Evolutionary conservation across 2,113 vertebrate genomes (phyloP), one percentile per base, ranked within the genome.

Genomic region (Zapus hudsonius): DNA sequence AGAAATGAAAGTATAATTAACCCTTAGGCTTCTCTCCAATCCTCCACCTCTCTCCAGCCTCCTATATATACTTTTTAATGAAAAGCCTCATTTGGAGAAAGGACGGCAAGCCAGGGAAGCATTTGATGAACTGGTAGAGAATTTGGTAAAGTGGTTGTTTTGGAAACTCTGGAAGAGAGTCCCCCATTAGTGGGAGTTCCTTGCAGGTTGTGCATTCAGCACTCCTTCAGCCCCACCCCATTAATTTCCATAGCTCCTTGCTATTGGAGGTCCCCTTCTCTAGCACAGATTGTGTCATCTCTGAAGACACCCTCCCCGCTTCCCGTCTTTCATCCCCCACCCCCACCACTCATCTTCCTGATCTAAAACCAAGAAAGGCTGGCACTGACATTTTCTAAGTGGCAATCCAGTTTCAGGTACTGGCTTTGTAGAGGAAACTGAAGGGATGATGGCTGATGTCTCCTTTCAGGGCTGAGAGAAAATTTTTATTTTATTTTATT

Each of bases 121-220:
- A n/a, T 81, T 92, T 93, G 87, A 85, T 47, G n/a, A 90, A 52
- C 78, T 83, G 76, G 52, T 57, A 67, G 55, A 27, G 42, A 79
- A 74, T 93, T 92, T 52, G 88, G 78, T 85, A 27, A 78, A 87
- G 55, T 42, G 19, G 59, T 64, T 73, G 38, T 84, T 75, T 61
- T 82, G 79, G 74, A 84, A 91, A 94, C 52, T 67, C 64, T 67
- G 64, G 66, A 16, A 1, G 7, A 47, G 7, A 55, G 19, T 42
- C 22, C 38, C 3, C 40, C 19, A 4, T 67, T 0, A 0, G 16
- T 27, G 61, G 72, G 61, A 67, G 67, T 23, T 31, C 33, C 55
- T 25, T 40, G 13, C 17, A 57, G 76, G 67, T 33, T 33, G 23
- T 27, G 29, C 2, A 7, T 70, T n/a, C n/a, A n/a, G n/a, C 33